Evolutionary conservation across 2,888 invertebrate genomes (phyloP).

Genomic region (Theretra japonica): DNA sequence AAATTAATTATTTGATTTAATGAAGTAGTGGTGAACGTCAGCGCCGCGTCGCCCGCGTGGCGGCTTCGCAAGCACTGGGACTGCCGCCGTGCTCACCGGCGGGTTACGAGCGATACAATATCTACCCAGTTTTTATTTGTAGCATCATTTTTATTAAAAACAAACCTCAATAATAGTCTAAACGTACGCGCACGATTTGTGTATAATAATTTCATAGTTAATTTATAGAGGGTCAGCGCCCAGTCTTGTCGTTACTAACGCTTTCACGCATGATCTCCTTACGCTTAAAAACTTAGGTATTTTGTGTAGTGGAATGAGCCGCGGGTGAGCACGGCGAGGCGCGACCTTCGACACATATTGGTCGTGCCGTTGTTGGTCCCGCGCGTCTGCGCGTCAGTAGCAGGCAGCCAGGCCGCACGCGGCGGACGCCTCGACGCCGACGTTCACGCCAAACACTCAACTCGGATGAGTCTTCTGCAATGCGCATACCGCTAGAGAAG

Average conservation of each 20-base stretch:
- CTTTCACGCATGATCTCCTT: slow-evolving; percentile 27
- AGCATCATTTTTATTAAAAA: neutral
- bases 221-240: slow-evolving; percentile 12
- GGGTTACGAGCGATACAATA: neutral
- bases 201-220: slow-evolving; percentile 9
- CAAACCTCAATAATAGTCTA: neutral
- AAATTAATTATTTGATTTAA: slow-evolving; percentile 58
- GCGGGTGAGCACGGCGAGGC: neutral
- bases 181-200: slow-evolving; percentile 1
- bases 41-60: slow-evolving; percentile 22
- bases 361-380: neutral
- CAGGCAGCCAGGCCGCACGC: neutral
- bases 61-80: neutral
- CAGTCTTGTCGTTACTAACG: slow-evolving; percentile 7
- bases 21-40: slow-evolving; percentile 28
- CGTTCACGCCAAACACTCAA: slow-evolving; percentile 17
- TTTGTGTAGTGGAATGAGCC: slow-evolving; percentile 17
- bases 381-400: neutral
- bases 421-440: neutral
- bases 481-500: neutral
- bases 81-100: neutral
- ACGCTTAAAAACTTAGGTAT: neutral
- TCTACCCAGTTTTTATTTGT: neutral
- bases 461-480: slow-evolving; percentile 18
- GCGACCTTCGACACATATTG: neutral